These are phyloP conservation scores for Zaprionus camerounensis DNA, from an alignment of 1,140 invertebrate genomes.

Conservation along the genomic window DNA sequence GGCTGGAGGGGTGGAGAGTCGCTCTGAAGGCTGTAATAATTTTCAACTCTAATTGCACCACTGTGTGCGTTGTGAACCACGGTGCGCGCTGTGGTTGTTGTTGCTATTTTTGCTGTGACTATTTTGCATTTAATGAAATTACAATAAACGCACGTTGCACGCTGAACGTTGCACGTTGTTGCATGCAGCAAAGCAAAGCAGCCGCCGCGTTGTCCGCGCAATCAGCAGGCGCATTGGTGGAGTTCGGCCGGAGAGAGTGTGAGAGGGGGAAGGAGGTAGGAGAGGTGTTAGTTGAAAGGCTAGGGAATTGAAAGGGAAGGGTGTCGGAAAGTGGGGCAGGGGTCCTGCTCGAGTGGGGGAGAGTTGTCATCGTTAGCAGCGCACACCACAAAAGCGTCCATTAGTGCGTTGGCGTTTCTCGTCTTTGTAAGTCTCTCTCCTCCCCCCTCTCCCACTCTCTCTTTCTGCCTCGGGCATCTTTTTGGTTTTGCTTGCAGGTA, in stretches of 20 bases:
- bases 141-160: conserved; percentile 71
- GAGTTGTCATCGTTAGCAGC: conserved; percentile 63
- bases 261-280: neutral
- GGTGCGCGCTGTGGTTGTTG: conserved; percentile 14
- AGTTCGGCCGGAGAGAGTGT: neutral
- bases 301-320: neutral
- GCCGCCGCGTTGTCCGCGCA: conserved; percentile 40
- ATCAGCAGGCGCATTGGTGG: conserved; percentile 19
- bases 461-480: conserved; percentile 13
- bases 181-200: conserved; percentile 30
- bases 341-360: neutral
- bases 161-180: conserved; percentile 45
- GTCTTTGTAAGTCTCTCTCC: neutral
- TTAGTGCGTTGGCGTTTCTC: conserved; percentile 75
- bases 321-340: neutral
- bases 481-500: conserved; percentile 50
- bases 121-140: conserved; percentile 81
- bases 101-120: conserved; percentile 63
- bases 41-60: conserved; percentile 68
- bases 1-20: neutral
- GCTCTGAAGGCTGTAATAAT: conserved; percentile 55
- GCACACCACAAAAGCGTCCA: conserved; percentile 60
- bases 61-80: conserved; percentile 17
- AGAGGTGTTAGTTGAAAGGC: neutral
- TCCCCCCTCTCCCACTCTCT: conserved; percentile 36